These are phyloP conservation scores for Zaprionus gabonicus DNA, from an alignment of 1,140 invertebrate species.

Conservation along the genomic window DNA sequence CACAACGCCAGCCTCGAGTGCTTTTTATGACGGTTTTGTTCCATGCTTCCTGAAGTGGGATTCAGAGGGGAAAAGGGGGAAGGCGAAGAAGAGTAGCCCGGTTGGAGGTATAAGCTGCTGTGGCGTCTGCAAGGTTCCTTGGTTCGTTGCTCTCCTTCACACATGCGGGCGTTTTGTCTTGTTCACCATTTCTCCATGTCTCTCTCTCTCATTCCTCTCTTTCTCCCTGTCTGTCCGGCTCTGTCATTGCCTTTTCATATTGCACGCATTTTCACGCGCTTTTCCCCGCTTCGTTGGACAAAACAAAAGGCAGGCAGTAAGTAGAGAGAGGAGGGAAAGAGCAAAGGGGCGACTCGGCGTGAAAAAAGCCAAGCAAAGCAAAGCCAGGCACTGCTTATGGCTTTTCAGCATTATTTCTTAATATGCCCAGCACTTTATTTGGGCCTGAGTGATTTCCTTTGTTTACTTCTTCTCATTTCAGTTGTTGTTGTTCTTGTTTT, in stretches of 20 bases:
- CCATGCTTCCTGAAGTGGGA: conserved; percentile 13
- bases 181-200: neutral
- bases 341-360: neutral
- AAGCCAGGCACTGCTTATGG: conserved; percentile 31
- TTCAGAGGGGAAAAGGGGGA: neutral
- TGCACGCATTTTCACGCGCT: conserved; percentile 79
- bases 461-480: conserved; percentile 24
- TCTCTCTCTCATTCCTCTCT: neutral
- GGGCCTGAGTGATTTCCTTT: conserved; percentile 75
- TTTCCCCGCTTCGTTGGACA: conserved; percentile 63
- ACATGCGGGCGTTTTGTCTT: conserved; percentile 59
- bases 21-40: conserved; percentile 60
- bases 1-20: conserved; percentile 25
- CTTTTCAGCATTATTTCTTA: conserved; percentile 70
- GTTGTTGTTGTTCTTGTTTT: conserved; percentile 4
- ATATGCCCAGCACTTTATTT: conserved; percentile 59
- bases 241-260: conserved; percentile 51
- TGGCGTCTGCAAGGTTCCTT: neutral
- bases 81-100: neutral
- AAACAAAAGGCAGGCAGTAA: conserved; percentile 19
- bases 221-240: conserved; percentile 2
- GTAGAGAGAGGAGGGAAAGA: neutral
- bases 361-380: conserved; percentile 22
- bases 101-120: neutral
- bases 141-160: conserved; percentile 29